Conservation (phyloP, 2,888 invertebrate species). For the Hecatera dysodea region DNA sequence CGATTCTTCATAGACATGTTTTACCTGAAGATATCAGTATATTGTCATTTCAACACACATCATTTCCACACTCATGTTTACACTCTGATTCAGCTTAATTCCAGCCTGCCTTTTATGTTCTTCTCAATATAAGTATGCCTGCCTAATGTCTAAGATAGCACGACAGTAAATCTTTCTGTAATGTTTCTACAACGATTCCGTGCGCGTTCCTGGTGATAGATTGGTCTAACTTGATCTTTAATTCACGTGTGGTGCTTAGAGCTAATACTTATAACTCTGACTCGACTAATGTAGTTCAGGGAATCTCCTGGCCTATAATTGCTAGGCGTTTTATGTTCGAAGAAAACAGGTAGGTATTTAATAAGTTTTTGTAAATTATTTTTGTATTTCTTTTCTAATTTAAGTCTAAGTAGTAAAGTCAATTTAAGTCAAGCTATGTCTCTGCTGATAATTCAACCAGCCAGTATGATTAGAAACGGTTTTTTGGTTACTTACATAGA, state of each 20-base stretch:
- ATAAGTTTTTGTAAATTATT: not conserved
- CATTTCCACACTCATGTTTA: too few species aligned
- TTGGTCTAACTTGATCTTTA: not conserved
- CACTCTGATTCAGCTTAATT: not conserved
- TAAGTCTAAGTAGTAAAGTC: not conserved
- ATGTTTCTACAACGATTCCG: constrained; percentile 21
- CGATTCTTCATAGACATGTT: too few species aligned
- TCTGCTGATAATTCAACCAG: not conserved
- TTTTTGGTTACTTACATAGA: not conserved
- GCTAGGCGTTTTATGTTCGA: not conserved
- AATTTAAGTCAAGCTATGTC: too few species aligned
- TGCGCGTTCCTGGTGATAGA: constrained; percentile 23
- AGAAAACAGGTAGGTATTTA: not conserved
- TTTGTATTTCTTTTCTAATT: not conserved
- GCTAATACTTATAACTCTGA: not conserved
- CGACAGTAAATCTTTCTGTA: constrained; percentile 29
- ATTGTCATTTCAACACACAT: too few species aligned
- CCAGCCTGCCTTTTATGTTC: not conserved
- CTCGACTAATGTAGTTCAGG: not conserved
- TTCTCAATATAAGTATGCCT: too few species aligned
- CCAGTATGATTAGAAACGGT: too few species aligned
- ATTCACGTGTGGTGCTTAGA: not conserved
- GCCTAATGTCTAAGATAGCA: not conserved
- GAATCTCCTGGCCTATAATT: too few species aligned
- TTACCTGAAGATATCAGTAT: too few species aligned